These are phyloP conservation scores for Ceratina australensis DNA, from an alignment of 1,140 invertebrate species.

Conservation along the genomic window DNA sequence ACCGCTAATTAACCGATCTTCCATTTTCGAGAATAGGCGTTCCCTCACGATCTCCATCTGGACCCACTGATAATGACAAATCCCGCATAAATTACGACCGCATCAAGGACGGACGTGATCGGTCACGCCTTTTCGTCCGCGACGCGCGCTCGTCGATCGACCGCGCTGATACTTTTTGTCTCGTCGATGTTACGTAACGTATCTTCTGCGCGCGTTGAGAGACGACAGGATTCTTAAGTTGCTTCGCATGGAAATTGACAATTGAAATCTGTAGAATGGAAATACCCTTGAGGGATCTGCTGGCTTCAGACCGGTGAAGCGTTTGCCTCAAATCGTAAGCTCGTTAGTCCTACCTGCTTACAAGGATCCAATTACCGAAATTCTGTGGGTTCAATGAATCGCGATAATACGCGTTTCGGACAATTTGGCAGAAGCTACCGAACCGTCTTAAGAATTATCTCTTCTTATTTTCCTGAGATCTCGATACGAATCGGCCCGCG, in stretches of 20 bases:
- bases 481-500: no score
- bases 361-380: background rate
- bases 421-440: background rate
- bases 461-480: no score
- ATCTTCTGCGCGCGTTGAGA: no score
- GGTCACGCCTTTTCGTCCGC: slow-evolving; percentile 58
- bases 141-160: slow-evolving; percentile 34
- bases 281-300: no score
- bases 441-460: no score
- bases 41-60: slow-evolving; percentile 26
- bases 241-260: no score
- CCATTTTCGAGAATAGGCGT: slow-evolving; percentile 64
- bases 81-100: slow-evolving; percentile 72
- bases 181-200: slow-evolving; percentile 46
- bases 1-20: slow-evolving; percentile 73
- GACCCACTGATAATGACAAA: slow-evolving; percentile 67
- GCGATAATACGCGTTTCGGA: background rate
- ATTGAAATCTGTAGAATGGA: no score
- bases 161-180: slow-evolving; percentile 28
- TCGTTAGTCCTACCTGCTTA: background rate
- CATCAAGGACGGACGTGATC: slow-evolving; percentile 54
- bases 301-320: background rate
- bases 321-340: background rate
- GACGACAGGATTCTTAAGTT: no score
- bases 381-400: background rate